A percentile compares a stretch with the other conserved stretches of the same genome.
Conservation (phyloP, 1,140 invertebrate species). For the Antheraea mylitta region DNA sequence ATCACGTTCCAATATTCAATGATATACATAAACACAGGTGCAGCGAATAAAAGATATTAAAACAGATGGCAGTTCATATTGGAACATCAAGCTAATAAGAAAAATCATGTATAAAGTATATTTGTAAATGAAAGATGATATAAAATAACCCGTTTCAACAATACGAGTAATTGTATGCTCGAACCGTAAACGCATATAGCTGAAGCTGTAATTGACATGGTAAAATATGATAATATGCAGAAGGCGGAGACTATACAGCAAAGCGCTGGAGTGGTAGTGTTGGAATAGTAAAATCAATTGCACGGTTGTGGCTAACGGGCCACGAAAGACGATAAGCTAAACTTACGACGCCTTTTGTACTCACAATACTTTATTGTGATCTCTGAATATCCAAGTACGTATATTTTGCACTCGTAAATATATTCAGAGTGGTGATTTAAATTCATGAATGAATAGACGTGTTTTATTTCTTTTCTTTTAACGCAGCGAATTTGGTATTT, state of each 20-base stretch:
- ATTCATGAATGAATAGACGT: conserved; percentile 15
- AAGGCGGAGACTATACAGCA: conserved; percentile 46
- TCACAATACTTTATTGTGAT: conserved; percentile 50
- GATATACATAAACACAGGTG: no score
- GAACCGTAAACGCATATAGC: conserved; percentile 7
- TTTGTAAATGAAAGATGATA: background rate
- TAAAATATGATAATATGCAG: conserved; percentile 59
- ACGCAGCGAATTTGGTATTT: background rate
- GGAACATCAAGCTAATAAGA: no score
- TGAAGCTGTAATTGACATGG: conserved; percentile 47
- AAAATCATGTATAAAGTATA: background rate
- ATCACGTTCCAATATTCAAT: no score
- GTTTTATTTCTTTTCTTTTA: conserved; percentile 12
- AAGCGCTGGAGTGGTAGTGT: conserved; percentile 46
- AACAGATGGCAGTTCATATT: no score
- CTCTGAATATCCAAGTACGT: conserved; percentile 26
- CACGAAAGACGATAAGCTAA: conserved; percentile 63
- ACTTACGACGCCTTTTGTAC: conserved; percentile 66
- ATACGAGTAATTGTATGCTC: background rate
- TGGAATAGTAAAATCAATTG: conserved; percentile 66
- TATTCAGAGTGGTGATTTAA: conserved; percentile 17
- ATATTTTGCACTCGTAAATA: conserved; percentile 16
- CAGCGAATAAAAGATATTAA: no score
- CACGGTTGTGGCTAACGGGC: conserved; percentile 60
- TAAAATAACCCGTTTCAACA: background rate